Conservation (phyloP, 2,797 vertebrate genomes). For the Scolopax rusticola region DNA sequence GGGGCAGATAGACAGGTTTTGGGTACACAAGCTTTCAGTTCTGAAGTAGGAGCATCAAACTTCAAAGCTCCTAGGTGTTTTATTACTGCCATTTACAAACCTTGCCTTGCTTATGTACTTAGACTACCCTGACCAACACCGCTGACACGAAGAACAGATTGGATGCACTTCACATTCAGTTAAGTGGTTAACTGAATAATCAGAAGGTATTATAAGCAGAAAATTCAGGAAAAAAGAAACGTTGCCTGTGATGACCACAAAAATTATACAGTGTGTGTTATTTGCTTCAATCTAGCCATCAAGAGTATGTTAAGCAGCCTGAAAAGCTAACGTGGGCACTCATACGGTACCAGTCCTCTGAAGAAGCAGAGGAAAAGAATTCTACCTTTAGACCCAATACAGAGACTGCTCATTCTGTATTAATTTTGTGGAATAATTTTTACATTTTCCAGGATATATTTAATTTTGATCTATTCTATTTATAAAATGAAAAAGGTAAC, state of each 20-base stretch:
- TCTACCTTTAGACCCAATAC: neutral
- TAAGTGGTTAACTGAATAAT: neutral
- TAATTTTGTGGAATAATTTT: neutral
- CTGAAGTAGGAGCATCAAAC: neutral
- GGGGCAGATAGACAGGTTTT: neutral
- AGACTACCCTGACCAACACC: neutral
- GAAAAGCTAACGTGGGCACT: neutral
- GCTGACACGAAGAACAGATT: neutral
- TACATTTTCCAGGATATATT: neutral
- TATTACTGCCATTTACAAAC: neutral
- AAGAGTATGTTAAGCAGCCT: neutral
- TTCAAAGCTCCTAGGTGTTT: neutral
- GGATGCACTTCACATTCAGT: neutral
- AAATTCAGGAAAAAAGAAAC: neutral
- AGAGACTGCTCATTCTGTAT: neutral
- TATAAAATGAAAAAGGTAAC: neutral
- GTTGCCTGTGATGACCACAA: neutral
- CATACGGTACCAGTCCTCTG: neutral
- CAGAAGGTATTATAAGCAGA: neutral
- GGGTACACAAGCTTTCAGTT: neutral
- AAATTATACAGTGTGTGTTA: neutral
- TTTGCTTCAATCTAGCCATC: neutral
- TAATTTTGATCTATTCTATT: neutral
- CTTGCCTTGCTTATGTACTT: neutral
- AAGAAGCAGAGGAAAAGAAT: neutral